Base-by-base conservation (phyloP, 2,797 vertebrate species). In the Melanotaenia boesemani region DNA sequence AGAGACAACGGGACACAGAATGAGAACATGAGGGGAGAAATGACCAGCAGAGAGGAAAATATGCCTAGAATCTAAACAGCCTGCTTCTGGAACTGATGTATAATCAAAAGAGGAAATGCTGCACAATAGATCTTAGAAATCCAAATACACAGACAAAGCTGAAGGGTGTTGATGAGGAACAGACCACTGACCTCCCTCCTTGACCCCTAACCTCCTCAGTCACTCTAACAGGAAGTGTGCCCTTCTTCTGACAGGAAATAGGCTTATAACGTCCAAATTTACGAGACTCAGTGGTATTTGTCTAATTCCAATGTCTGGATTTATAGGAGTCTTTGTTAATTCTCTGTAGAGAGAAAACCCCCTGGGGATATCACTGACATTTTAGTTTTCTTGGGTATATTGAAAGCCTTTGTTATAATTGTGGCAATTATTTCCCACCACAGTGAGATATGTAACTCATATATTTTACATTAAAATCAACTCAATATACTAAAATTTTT, bases 301-400 rank as follows among this genome's bases (percentile, higher is more conserved):
- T 89, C 85, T 82, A 88, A 91, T 90, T 88, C 89, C 75, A 86
- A 81, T 22, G 71, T 80, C 80, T 82, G 82, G 82, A 92, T 93
- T 92, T 91, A 90, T 89, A 81, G 73, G 73, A 70, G 81, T 26
- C 73, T 3, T 63, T 70, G 73, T 76, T 90, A 77, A 89, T 90
- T 89, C 90, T 87, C 77, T 2, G 24, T 83, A 81, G 82, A 85
- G 58, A 54, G 66, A 68, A 63, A 70, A 76, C 67, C 37, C 3
- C 68, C 87, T 63, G 16, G 65, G 89, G 88, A 82, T 72, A 76
- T 74, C 11, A 3, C 54, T 87, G 90, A 88, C 88, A 89, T 90
- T 92, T 86, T 30, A 78, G 70, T 77, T 69, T 63, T 68, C 63
- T 78, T 74, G 74, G 72, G 52, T 69, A 60, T 74, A 79, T 57